Conservation (phyloP, 2,888 invertebrate genomes). For the Eilema depressum region DNA sequence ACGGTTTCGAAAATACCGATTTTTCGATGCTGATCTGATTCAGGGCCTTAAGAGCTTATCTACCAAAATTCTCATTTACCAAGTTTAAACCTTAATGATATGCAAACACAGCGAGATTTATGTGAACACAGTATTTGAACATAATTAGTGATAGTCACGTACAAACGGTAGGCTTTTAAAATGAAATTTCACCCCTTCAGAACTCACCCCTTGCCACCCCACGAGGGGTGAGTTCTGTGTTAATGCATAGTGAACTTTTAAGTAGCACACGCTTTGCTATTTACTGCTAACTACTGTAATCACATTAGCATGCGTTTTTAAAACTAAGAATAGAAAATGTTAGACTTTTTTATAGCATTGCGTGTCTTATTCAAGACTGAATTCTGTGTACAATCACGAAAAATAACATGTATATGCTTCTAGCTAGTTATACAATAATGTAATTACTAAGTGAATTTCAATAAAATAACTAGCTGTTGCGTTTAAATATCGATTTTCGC, state of each 20-base stretch:
- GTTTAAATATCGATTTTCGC: too few species aligned
- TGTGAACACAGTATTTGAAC: slow-evolving; percentile 15
- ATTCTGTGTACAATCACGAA: too few species aligned
- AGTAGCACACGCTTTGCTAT: neutral
- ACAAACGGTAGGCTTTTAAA: slow-evolving; percentile 12
- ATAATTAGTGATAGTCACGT: slow-evolving; percentile 24
- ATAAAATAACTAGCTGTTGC: too few species aligned
- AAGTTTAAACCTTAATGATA: slow-evolving; percentile 13
- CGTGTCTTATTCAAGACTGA: neutral
- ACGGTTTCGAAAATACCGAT: too few species aligned
- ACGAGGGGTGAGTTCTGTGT: neutral
- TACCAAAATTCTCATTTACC: neutral
- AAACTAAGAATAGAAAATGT: neutral
- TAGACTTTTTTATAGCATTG: neutral
- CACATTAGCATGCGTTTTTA: neutral
- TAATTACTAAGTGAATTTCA: too few species aligned
- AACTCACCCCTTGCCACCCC: neutral
- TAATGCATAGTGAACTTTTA: slow-evolving; percentile 8
- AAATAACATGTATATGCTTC: too few species aligned
- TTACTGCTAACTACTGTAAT: neutral
- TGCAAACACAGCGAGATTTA: slow-evolving; percentile 15
- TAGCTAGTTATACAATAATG: too few species aligned
- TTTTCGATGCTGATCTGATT: too few species aligned
- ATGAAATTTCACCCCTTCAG: neutral
- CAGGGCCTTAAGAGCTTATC: slow-evolving; percentile 3